These are phyloP conservation scores for Pipistrellus pipistrellus DNA, from an alignment of 2,797 vertebrate genomes.

Conservation along the genomic window DNA sequence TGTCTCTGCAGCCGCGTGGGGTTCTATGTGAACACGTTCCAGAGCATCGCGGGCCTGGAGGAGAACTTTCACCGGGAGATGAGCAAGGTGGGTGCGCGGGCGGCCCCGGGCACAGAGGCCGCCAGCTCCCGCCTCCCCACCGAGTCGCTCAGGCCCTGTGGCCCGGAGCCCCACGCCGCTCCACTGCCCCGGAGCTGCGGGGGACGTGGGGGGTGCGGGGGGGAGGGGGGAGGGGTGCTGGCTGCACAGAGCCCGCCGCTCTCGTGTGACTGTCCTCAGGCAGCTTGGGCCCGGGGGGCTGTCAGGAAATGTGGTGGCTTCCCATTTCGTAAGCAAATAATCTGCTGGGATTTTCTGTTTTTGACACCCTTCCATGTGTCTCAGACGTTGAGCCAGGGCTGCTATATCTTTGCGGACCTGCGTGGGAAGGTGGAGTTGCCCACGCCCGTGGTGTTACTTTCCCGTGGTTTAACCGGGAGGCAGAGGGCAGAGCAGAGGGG, in stretches of 20 bases:
- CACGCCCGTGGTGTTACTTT: not conserved
- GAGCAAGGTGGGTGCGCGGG: conserved; percentile 92
- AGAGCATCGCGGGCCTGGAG: conserved; percentile 97
- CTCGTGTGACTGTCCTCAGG: not conserved
- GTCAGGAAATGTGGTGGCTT: not conserved
- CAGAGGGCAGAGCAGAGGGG: not conserved
- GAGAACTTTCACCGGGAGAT: conserved; percentile 99
- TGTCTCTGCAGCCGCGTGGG: conserved; percentile 94
- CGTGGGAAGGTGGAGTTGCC: too few species aligned
- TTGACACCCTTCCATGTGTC: not conserved
- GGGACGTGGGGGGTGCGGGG: too few species aligned
- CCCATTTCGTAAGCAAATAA: not conserved
- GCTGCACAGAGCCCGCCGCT: not conserved
- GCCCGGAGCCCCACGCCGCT: too few species aligned
- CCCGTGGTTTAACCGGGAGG: not conserved
- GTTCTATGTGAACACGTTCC: conserved; percentile 99
- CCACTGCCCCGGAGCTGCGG: not conserved
- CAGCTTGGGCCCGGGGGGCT: not conserved
- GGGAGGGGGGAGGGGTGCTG: too few species aligned
- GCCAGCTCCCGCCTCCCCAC: too few species aligned
- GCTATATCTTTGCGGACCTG: not conserved
- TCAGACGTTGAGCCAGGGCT: not conserved
- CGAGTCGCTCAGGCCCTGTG: too few species aligned
- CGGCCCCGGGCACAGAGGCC: too few species aligned
- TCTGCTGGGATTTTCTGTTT: not conserved